Evolutionary conservation across 2,888 invertebrate species (phyloP), one percentile per base, ranked within the genome.

Genomic region (Bembecia ichneumoniformis): DNA sequence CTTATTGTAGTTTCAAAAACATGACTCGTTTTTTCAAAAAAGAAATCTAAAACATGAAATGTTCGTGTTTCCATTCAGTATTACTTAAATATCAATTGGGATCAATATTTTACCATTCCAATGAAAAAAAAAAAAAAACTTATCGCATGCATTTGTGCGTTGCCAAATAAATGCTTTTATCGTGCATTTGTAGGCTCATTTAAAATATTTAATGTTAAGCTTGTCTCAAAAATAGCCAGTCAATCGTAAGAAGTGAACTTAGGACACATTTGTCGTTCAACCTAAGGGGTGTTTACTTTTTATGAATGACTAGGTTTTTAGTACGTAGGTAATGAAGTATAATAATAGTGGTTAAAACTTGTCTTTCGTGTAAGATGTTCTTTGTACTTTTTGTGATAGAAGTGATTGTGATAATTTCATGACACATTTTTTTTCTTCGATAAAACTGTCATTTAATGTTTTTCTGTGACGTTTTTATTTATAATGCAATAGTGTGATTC

Each of bases 81-180:
- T 52, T 40, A 40, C 7, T 28, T 28, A 28, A 3, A 40, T 5
- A 13, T 40, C 40, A 48, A 47, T 48, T 51, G 59, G 60, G 62
- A 68, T 59, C 58, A 63, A 70, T 59, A 56, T 13, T 60, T 55
- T 49, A 57, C 59, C 63, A 68, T 66, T 68, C 61, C 63, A 63
- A 51, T 28, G 4, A n/a, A 40, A 40, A 13, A 13, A 11, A 3
- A 36, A 36, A 13, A 4, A 36, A 40, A 11, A 40, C 28, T 40
- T 13, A 4, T 13, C 7, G 11, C 14, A 40, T 40, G 40, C 40
- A 11, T 40, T 40, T 40, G 40, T 40, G 40, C 13, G 14, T 13
- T 40, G 40, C 40, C 40, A 40, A 40, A 40, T 40, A 14, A 40
- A 40, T 13, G n/a, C 5, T 14, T 40, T 40, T 40, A 40, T 40